phyloP scores from a whole-genome alignment of 2,888 invertebrate species.

The Mythimna loreyi region DNA sequence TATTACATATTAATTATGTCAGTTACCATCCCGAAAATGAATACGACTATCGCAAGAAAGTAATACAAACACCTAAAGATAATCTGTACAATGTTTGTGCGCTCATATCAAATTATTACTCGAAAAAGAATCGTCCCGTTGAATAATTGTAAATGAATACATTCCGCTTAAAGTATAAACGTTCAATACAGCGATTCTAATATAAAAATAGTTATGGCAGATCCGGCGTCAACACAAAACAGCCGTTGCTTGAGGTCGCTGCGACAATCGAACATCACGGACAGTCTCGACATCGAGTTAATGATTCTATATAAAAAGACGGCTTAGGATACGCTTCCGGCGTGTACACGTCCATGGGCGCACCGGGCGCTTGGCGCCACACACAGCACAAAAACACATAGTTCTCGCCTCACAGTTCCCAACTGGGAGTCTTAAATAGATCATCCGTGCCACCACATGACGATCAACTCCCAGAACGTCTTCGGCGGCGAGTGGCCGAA shows the following conservation, averaged over 20 bases:
- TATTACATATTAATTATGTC: conserved; percentile 73
- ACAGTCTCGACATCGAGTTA: conserved; percentile 83
- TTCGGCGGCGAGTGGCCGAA: conserved; percentile 93
- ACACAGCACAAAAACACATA: conserved; percentile 83
- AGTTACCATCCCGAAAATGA: conserved; percentile 72
- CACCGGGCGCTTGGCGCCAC: conserved; percentile 87
- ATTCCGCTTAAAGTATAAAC: conserved; percentile 80
- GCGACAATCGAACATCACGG: conserved; percentile 83
- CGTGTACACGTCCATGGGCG: conserved; percentile 82
- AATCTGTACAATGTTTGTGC: conserved; percentile 89
- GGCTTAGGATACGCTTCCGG: conserved; percentile 84
- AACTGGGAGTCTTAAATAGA: conserved; percentile 85
- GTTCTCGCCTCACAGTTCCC: conserved; percentile 87
- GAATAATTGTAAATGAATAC: conserved; percentile 80
- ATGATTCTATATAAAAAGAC: conserved; percentile 86
- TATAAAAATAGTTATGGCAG: conserved; percentile 88
- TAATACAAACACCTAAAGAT: conserved; percentile 79
- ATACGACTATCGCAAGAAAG: conserved; percentile 78
- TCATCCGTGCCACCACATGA: conserved; percentile 91
- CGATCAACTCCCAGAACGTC: conserved; percentile 91
- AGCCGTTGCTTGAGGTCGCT: conserved; percentile 76
- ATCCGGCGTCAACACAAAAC: conserved; percentile 81
- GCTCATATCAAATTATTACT: conserved; percentile 87
- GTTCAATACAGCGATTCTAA: conserved; percentile 80
- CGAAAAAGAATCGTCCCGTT: conserved; percentile 78